Base-by-base conservation (phyloP, 2,113 vertebrate genomes). In the Pyrgilauda ruficollis region DNA sequence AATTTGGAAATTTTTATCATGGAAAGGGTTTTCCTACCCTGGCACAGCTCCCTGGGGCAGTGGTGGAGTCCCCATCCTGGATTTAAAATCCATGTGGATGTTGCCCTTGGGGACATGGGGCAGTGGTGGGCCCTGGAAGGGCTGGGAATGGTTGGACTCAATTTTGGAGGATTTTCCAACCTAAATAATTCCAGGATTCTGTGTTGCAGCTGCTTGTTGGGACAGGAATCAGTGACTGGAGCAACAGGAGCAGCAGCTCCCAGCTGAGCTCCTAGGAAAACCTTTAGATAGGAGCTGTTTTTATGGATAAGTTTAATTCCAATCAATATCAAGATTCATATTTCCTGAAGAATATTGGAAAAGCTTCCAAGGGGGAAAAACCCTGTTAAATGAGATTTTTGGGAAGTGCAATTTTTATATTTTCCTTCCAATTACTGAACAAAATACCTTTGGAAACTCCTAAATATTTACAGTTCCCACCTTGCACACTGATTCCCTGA, bases 401-500 rank as follows among this genome's bases (percentile, higher is more conserved):
- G 50, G 6, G 43, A 75, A 66, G 24, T 6, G 10, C 11, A 30
- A 9, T 24, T n/a, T 30, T 85, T n/a, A 41, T 7, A 20, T 66
- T 85, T 75, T 49, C 15, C 20, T 24, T 56, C 30, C 24, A 47
- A 6, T n/a, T 20, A 24, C 13, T 10, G 43, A 66, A 19, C 20
- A 30, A 26, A 75, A 30, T 8, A n/a, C 30, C 30, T 66, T 11
- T 49, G 28, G 43, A 58, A 58, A n/a, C 10, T 41, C 70, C 43
- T 2, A 24, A 75, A 66, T 66, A 58, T 75, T 75, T n/a, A 7
- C 43, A 56, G 6, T 43, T 58, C 52, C 35, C 31, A 50, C 31
- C 24, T 30, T 1, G 0, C 50, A 10, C 28, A 3, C 16, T 3
- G 30, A 35, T 35, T n/a, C 15, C 52, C 6, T 9, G 62, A 50